Evolutionary conservation across 2,113 vertebrate species (phyloP).

Genomic region (Scomber japonicus): DNA sequence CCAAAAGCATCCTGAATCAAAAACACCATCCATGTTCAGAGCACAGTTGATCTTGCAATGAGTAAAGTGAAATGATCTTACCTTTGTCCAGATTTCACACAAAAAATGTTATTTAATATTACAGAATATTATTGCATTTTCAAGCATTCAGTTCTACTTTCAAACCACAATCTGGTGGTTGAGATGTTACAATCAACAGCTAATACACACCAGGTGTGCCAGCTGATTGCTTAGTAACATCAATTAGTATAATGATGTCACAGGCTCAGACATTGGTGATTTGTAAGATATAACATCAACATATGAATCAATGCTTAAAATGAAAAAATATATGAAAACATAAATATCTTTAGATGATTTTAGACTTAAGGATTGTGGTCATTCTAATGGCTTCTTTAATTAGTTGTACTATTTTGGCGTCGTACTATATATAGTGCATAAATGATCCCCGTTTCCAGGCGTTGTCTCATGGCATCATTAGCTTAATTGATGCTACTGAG

Average conservation of each 20-base stretch:
- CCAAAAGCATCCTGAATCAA: not conserved
- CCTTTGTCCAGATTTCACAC: not conserved
- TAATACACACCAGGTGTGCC: slow-evolving; percentile 40
- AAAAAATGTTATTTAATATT: no score
- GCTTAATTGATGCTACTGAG: slow-evolving; percentile 32
- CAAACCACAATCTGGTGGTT: not conserved
- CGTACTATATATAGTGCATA: not conserved
- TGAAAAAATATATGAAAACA: not conserved
- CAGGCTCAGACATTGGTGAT: not conserved
- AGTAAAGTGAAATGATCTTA: not conserved
- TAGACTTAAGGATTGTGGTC: not conserved
- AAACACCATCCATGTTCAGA: not conserved
- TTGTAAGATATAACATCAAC: not conserved
- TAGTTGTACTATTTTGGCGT: not conserved
- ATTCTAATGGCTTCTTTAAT: not conserved
- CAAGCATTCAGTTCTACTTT: not conserved
- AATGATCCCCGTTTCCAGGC: not conserved
- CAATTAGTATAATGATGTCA: slow-evolving; percentile 43
- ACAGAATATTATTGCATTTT: not conserved
- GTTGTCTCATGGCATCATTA: slow-evolving; percentile 9
- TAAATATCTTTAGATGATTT: not conserved
- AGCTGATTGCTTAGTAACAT: slow-evolving; percentile 39
- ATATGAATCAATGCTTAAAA: not conserved
- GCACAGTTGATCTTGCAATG: no score
- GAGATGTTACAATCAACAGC: not conserved